Percentiles rank a stretch among this genome's conserved stretches.
phyloP scores from a whole-genome alignment of 2,888 invertebrate species.

The Drosophila nigritarsus region DNA sequence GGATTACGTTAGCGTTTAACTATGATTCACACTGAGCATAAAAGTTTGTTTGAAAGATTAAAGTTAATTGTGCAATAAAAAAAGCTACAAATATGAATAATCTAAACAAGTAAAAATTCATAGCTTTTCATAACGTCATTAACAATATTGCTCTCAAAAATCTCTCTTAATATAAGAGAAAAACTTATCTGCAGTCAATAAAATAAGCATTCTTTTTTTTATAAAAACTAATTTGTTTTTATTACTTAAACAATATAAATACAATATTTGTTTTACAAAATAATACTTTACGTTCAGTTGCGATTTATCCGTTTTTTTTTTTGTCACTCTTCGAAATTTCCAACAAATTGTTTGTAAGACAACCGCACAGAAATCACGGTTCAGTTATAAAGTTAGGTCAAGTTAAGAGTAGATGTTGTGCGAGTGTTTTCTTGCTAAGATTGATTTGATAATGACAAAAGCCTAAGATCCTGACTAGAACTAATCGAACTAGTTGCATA shows the following conservation, averaged over 20 bases:
- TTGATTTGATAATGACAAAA: constrained; percentile 24
- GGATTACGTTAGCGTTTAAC: no score
- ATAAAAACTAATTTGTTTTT: constrained; percentile 73
- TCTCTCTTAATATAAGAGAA: not conserved
- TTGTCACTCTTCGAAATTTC: constrained; percentile 30
- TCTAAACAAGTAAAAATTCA: no score
- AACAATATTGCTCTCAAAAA: not conserved
- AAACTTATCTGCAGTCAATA: not conserved
- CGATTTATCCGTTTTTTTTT: constrained; percentile 6
- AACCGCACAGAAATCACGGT: constrained; percentile 39
- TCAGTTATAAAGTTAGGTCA: constrained; percentile 18
- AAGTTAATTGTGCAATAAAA: not conserved
- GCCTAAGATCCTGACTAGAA: constrained; percentile 47
- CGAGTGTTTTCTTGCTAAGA: constrained; percentile 32
- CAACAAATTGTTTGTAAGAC: constrained; percentile 46
- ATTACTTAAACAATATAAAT: constrained; percentile 67
- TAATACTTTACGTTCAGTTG: constrained; percentile 65
- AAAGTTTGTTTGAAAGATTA: not conserved
- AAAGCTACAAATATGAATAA: not conserved
- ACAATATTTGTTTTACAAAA: constrained; percentile 73
- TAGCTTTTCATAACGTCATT: not conserved
- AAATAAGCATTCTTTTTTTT: constrained; percentile 35
- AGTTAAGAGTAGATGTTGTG: constrained; percentile 32
- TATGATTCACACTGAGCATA: not conserved
- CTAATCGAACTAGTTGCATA: constrained; percentile 33